Conservation (phyloP, 37 sponge, comb jelly and placozoan genomes). For the Bolinopsis microptera region DNA sequence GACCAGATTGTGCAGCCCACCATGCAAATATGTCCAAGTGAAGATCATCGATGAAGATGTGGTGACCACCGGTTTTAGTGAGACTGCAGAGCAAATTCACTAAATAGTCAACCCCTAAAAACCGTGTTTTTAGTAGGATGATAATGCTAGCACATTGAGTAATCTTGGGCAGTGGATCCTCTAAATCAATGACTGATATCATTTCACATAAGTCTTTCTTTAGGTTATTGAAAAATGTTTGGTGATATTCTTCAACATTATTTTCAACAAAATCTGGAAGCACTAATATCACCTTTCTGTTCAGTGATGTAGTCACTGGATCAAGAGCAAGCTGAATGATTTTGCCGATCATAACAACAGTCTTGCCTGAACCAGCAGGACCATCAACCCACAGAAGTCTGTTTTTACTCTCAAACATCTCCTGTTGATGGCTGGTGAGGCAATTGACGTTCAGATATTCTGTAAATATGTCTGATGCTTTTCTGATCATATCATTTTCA, state of each 20-base stretch:
- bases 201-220: neutral
- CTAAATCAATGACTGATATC: neutral
- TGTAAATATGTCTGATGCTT: neutral
- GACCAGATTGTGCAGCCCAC: neutral
- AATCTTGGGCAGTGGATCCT: neutral
- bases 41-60: neutral
- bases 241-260: neutral
- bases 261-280: neutral
- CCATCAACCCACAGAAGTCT: neutral
- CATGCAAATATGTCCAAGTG: neutral
- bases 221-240: neutral
- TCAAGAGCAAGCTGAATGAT: neutral
- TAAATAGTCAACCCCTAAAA: neutral
- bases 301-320: neutral
- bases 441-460: neutral
- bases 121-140: neutral
- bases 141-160: neutral
- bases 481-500: neutral
- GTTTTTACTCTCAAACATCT: neutral
- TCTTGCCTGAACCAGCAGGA: neutral
- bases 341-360: neutral
- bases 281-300: neutral
- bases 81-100: neutral
- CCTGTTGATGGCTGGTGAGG: neutral
- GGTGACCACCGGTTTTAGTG: neutral